Conservation (phyloP, 2,113 vertebrate species). For the Trematomus loennbergii region DNA sequence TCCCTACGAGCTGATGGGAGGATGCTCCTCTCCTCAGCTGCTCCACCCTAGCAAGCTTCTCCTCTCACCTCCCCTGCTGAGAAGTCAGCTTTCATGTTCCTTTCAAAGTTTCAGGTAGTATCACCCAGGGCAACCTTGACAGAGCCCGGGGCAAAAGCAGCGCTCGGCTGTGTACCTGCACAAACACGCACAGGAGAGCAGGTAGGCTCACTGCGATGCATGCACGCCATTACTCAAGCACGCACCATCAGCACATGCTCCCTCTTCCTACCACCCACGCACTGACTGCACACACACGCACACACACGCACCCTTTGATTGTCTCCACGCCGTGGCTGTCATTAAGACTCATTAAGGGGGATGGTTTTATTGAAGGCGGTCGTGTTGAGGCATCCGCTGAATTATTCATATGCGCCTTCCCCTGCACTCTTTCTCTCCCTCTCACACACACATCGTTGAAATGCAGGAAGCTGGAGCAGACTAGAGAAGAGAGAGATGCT, state of each 20-base stretch:
- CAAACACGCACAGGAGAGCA: constrained; percentile 20
- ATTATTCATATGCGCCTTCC: constrained; percentile 80
- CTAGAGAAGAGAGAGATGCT: constrained; percentile 58
- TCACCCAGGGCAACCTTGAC: constrained; percentile 79
- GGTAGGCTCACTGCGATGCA: constrained; percentile 28
- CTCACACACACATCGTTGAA: constrained; percentile 43
- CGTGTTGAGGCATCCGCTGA: constrained; percentile 80
- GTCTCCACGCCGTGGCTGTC: constrained; percentile 79
- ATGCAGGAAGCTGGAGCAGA: constrained; percentile 76
- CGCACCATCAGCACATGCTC: constrained; percentile 26
- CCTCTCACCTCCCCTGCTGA: constrained; percentile 73
- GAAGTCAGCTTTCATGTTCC: constrained; percentile 80
- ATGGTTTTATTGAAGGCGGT: constrained; percentile 85
- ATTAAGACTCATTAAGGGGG: constrained; percentile 86
- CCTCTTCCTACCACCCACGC: constrained; percentile 48
- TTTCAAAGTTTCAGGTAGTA: constrained; percentile 81
- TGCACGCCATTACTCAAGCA: constrained; percentile 22
- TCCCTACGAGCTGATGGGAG: constrained; percentile 44
- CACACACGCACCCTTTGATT: constrained; percentile 68
- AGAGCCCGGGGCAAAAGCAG: constrained; percentile 80
- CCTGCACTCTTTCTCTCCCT: constrained; percentile 8
- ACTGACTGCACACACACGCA: constrained; percentile 11
- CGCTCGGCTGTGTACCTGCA: constrained; percentile 56
- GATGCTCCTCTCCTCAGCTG: constrained; percentile 64
- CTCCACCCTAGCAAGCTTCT: constrained; percentile 68